Conservation (phyloP, 2,888 invertebrate genomes). For the Hirtodrosophila confusa region DNA sequence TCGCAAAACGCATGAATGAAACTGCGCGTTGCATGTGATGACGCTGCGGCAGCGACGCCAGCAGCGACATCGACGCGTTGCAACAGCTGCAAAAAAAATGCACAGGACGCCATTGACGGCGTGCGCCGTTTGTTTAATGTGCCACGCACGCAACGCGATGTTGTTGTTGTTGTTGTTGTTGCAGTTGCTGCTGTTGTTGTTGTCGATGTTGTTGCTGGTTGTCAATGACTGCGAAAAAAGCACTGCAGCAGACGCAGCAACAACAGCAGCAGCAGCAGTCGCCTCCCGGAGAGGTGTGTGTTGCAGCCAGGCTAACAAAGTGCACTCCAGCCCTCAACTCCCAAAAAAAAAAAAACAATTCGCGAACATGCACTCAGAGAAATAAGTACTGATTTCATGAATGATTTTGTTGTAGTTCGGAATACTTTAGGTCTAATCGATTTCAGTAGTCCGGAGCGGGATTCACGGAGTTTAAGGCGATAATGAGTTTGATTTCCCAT, state of each 20-base stretch:
- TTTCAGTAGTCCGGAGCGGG: too few relatives aligned
- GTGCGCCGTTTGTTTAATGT: slow-evolving; percentile 70
- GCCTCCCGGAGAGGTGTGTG: slow-evolving; percentile 19
- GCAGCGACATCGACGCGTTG: slow-evolving; percentile 53
- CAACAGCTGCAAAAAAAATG: slow-evolving; percentile 48
- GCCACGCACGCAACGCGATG: slow-evolving; percentile 70
- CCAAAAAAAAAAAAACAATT: slow-evolving; percentile 24
- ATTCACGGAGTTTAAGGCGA: too few relatives aligned
- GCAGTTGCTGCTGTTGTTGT: slow-evolving; percentile 29
- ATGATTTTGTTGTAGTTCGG: too few relatives aligned
- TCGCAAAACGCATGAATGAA: slow-evolving; percentile 71
- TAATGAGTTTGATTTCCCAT: too few relatives aligned
- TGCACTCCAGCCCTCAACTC: slow-evolving; percentile 33
- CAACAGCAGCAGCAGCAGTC: slow-evolving; percentile 14
- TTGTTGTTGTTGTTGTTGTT: slow-evolving; percentile 22
- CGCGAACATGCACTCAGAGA: slow-evolving; percentile 16
- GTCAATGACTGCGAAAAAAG: slow-evolving; percentile 68
- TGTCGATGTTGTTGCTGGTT: slow-evolving; percentile 40
- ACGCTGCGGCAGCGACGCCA: slow-evolving; percentile 27
- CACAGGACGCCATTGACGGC: slow-evolving; percentile 52
- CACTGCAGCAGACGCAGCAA: slow-evolving; percentile 23
- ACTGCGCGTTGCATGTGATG: slow-evolving; percentile 67
- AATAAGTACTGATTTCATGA: neutral
- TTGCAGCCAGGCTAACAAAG: slow-evolving; percentile 50
- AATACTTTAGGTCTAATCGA: too few relatives aligned